Evolutionary conservation across 64 coral and sea anemone genomes (phyloP), one percentile per base, ranked within the genome.

Genomic region (Montipora efflorescens): DNA sequence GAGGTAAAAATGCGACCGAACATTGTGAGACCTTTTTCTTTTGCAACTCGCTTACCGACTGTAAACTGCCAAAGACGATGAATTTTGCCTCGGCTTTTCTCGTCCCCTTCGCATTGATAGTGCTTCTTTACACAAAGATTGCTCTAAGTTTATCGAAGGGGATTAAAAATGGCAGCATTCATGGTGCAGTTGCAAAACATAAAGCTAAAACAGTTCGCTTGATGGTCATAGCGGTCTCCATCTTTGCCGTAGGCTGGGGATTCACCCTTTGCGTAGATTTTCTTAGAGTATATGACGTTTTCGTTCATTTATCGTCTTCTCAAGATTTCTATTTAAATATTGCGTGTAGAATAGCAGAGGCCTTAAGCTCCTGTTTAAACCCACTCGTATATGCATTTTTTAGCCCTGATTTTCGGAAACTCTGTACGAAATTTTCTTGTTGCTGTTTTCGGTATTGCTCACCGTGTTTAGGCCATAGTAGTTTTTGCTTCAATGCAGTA

Each of bases 171-270:
- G 62, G 62, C 46, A n/a, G 1, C 62, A 84, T 84, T 69, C 81
- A 84, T 61, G 6, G 36, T n/a, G 81, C 81, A 8, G 81, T 84
- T 18, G 81, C 81, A 9, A 84, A 84, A 16, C 8, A 18, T 12
- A 84, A 84, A 84, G 81, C 62, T 7, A 84, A n/a, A 68, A 67
- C 81, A 8, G 67, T 66, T 67, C 81, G 81, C 2, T 84, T 84
- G 43, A 84, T 70, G 81, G 18, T 49, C 23, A 62, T 84, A 8
- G 81, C 81, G 4, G 62, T 84, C 61, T 43, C 19, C 19, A 61
- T 66, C 2, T 67, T 84, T 68, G 62, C 18, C 0, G 4, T 84
- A 9, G 66, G 81, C 18, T 84, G 81, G 81, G 81, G 62, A 25
- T 16, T 22, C 5, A 84, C n/a, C 1, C 47, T 84, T 48, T 36